Percentiles rank a stretch among this genome's conserved stretches.
Conservation (phyloP, 1,140 invertebrate species). For the Mycetomoellerius zeteki region DNA sequence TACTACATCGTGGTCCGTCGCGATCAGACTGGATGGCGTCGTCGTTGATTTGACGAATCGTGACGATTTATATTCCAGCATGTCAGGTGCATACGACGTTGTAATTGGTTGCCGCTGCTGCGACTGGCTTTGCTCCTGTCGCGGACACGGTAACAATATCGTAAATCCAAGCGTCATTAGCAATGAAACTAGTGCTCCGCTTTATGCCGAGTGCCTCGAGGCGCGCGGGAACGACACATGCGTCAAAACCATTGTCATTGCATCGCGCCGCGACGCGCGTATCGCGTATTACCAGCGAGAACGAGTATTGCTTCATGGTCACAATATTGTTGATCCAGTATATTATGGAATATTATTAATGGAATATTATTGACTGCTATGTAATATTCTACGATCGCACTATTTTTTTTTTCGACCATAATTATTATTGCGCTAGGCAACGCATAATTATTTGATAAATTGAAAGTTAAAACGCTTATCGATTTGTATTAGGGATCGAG, state of each 20-base stretch:
- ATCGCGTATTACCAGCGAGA: not conserved
- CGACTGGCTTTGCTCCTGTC: conserved; percentile 53
- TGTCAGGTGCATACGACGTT: conserved; percentile 69
- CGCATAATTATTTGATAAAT: not conserved
- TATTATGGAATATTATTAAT: not conserved
- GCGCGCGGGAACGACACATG: conserved; percentile 1
- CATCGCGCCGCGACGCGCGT: not conserved
- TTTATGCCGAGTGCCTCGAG: conserved; percentile 22
- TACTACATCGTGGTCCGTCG: conserved; percentile 32
- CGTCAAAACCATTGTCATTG: conserved; percentile 23
- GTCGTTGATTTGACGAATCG: conserved; percentile 48
- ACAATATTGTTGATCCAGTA: not conserved
- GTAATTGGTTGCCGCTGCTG: conserved; percentile 55
- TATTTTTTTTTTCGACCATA: not conserved
- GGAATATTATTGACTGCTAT: too few relatives aligned
- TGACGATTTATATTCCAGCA: conserved; percentile 56
- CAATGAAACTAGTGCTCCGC: conserved; percentile 57
- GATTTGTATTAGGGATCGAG: not conserved
- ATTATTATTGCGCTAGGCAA: not conserved
- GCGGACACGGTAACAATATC: conserved; percentile 60
- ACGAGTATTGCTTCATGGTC: not conserved
- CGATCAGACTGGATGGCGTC: conserved; percentile 50
- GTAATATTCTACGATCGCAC: conserved; percentile 9
- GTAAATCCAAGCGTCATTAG: conserved; percentile 70
- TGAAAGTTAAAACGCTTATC: conserved; percentile 14